Percentiles rank a stretch among this genome's conserved stretches.
Conservation (phyloP, 2,888 invertebrate species). For the Cetonia aurata region DNA sequence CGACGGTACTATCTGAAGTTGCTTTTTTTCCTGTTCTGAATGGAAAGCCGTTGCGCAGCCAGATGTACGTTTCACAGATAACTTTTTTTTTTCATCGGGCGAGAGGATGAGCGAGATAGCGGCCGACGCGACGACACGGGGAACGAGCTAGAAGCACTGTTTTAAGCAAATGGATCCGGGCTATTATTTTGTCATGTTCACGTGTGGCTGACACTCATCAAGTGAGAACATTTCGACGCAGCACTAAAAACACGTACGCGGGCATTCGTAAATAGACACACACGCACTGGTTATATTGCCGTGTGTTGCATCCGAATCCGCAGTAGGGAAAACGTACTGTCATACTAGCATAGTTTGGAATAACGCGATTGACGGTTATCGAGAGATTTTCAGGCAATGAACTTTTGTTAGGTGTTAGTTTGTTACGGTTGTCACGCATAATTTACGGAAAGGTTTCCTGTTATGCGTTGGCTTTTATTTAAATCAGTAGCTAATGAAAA, state of each 20-base stretch:
- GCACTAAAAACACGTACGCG: constrained; percentile 23
- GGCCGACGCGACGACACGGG: constrained; percentile 11
- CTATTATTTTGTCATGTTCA: constrained; percentile 45
- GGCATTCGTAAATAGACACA: constrained; percentile 4
- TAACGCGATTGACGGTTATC: constrained; percentile 8
- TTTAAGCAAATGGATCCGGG: constrained; percentile 45
- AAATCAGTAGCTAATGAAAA: no score
- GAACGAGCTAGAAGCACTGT: constrained; percentile 5
- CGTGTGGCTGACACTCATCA: constrained; percentile 44
- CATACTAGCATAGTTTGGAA: neutral
- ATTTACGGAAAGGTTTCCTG: no score
- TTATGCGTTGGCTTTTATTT: no score
- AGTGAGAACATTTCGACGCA: constrained; percentile 32
- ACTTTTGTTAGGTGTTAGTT: constrained; percentile 15
- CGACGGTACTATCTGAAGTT: constrained; percentile 17
- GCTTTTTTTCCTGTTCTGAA: constrained; percentile 21
- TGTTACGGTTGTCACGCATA: constrained; percentile 18
- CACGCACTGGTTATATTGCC: constrained; percentile 4
- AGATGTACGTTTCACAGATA: constrained; percentile 38
- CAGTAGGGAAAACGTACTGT: constrained; percentile 15
- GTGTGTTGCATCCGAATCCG: neutral
- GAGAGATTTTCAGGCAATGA: constrained; percentile 19
- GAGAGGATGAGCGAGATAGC: constrained; percentile 16
- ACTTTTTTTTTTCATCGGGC: constrained; percentile 26
- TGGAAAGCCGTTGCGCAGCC: constrained; percentile 34